Base-by-base conservation (phyloP, 1,140 invertebrate species). In the Copidosoma floridanum region DNA sequence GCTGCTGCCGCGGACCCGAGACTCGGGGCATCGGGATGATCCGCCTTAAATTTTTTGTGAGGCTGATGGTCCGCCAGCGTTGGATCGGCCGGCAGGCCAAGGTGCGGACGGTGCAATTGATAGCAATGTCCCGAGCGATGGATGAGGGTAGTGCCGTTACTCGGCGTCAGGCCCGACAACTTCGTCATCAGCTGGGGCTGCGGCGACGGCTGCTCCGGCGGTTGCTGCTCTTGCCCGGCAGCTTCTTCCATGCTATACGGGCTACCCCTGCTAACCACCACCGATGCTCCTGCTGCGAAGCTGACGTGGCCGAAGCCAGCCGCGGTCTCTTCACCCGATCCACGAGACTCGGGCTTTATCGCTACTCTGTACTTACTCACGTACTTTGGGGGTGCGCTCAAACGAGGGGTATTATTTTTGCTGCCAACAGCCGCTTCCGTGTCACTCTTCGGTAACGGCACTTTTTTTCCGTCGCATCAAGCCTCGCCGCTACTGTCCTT, bases 101-200 rank as follows among this genome's bases (percentile, higher is more conserved):
- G 69, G 56, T 80, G 77, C 27, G 77, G 79, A 57, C 78, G 79
- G 61, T 79, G 76, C 61, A 79, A 71, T 57, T 74, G 77, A 56
- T 80, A 79, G 65, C 72, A 75, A 48, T 79, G 77, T 41, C 77
- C 75, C 20, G 76, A 72, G 12, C 76, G 75, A 46, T 79, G 76
- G 41, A 79, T 73, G 61, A 78, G 53, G 6, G 60, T 63, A 41
- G 75, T 77, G 41, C 71, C 73, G 20, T 73, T 67, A 37, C 58
- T 72, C 60, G 75, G 68, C 68, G 73, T 71, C 44, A 78, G 56
- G n/a, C 52, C 44, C 61, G 71, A 68, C 53, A 80, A 70, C 72
- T 81, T 78, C 65, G 79, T 81, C 73, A 81, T 77, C 68, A 78
- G 71, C 66, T 76, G 72, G 71, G 79, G 79, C 16, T 32, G 53